Base-by-base conservation (phyloP, 2,888 invertebrate species). In the Noctua comes region DNA sequence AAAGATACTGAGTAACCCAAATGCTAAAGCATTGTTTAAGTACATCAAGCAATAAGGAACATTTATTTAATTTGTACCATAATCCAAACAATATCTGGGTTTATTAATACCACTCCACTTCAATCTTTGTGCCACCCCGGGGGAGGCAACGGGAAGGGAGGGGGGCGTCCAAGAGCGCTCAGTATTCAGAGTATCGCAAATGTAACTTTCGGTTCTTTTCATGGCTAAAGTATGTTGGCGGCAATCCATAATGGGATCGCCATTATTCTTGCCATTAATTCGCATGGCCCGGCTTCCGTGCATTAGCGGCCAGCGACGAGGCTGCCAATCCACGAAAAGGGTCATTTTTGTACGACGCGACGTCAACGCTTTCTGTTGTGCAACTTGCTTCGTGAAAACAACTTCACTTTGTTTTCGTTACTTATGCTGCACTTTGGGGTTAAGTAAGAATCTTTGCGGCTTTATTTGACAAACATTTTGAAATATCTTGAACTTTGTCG, bases 171-270 rank as follows among this genome's bases (percentile, higher is more conserved):
- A 91, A 94, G 93, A 94, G 93, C 93, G 95, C 94, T 96, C 97
- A 95, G 96, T 97, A 97, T 97, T 96, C 96, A 96, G 95, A 96
- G 96, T 96, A 96, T 97, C 96, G 96, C 96, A 96, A 97, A 96
- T 96, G 97, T 96, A 96, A 97, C 96, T 97, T 97, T 97, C 96
- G 96, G 96, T 96, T 97, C 97, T 96, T 97, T 97, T 97, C 96
- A 97, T 97, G 95, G 94, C 96, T 97, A 96, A 97, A 97, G 96
- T 96, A 97, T 96, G 97, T 97, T 97, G 97, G 97, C 97, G 97
- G 97, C 97, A 96, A 97, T 97, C 97, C 97, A 97, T 97, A 97
- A 97, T 97, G 97, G 97, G 95, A 96, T 96, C 95, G 96, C 97
- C 96, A 97, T 97, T 97, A 97, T 97, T 97, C 97, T 96, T 97